Percentiles rank a stretch among this genome's conserved stretches.
These are phyloP conservation scores for Tetraneura akinire DNA, from an alignment of 1,140 invertebrate genomes.

Conservation along the genomic window DNA sequence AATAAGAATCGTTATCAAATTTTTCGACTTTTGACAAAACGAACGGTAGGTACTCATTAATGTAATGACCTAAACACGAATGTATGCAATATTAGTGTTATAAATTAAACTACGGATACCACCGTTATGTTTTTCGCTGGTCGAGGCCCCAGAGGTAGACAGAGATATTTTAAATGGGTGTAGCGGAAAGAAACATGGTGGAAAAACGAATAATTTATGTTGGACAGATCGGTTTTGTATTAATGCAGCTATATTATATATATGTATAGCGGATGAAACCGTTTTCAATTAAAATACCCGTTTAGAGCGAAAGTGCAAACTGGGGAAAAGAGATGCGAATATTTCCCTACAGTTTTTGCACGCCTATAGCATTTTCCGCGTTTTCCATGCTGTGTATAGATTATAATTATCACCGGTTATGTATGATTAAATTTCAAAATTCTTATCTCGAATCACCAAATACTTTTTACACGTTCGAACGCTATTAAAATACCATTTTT, in stretches of 20 bases:
- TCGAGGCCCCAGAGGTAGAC: background rate
- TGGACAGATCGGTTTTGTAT: conserved; percentile 46
- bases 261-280: background rate
- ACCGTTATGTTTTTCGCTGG: background rate
- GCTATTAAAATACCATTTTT: no score
- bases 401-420: background rate
- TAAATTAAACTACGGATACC: conserved; percentile 17
- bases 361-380: background rate
- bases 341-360: conserved; percentile 17
- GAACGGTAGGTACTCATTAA: no score
- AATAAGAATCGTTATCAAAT: no score
- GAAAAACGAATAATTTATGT: conserved; percentile 50
- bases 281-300: conserved; percentile 51
- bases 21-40: no score
- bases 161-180: conserved; percentile 20
- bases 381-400: background rate
- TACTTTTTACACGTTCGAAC: no score
- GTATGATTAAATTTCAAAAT: conserved; percentile 5
- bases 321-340: background rate
- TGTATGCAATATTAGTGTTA: conserved; percentile 23
- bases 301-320: conserved; percentile 5
- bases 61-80: background rate
- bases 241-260: conserved; percentile 2
- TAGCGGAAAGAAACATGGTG: background rate
- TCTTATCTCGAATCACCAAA: background rate